Base-by-base conservation (phyloP, 2,113 vertebrate species). In the Crypturellus undulatus region DNA sequence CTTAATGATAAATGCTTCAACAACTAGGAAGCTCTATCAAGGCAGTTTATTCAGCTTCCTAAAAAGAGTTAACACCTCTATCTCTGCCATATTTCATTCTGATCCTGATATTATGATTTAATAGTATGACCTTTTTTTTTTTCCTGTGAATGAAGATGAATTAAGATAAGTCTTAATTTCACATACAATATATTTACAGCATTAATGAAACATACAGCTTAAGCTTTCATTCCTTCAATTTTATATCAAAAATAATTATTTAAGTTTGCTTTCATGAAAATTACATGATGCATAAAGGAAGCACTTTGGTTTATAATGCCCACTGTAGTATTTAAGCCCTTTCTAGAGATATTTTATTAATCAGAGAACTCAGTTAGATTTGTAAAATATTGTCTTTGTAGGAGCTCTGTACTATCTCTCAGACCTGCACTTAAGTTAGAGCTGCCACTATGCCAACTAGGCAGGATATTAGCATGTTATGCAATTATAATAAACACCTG, bases 261-360 rank as follows among this genome's bases (percentile, higher is more conserved):
- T 87, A 78, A 21, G 84, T 92, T 87, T 89, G 93, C 67, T 96
- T 87, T 95, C 94, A 86, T 38, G 65, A 94, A 96, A 96, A 65
- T 45, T 60, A 58, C 30, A 47, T 58, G 30, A 59, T 80, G 56
- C 67, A 95, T 90, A 92, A 95, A 96, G 54, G 58, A 90, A 92
- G 25, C 24, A 69, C 47, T 87, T 86, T 49, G 49, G 24, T 40
- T 96, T 94, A 20, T 87, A 92, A 92, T 87, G 65, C 84, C 49
- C 28, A 71, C 62, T 63, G 22, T 45, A 97, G 42, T 42, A 89
- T 88, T 97, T 97, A 96, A 94, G 22, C 40, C 49, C 47, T 93
- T 96, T 94, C 51, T 79, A 72, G 69, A 96, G 83, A 94, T 36
- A 17, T 90, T 94, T 95, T 96, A 89, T 93, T 91, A 80, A 92